A percentile compares a stretch with the other conserved stretches of the same genome.
These are phyloP conservation scores for Marcusenius ussheri DNA, from an alignment of 2,113 vertebrate species.

Conservation along the genomic window DNA sequence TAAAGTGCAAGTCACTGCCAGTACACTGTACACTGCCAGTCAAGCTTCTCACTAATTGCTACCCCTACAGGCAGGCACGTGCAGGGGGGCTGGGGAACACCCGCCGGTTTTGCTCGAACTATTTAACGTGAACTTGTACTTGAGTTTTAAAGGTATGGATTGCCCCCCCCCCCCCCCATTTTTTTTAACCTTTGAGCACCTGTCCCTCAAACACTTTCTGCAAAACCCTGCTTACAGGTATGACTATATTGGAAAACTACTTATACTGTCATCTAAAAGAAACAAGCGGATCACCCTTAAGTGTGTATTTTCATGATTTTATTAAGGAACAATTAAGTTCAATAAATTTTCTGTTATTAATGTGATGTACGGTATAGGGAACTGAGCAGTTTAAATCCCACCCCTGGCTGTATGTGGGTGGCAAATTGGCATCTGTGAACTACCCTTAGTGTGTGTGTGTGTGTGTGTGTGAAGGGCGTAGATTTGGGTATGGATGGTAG, in stretches of 20 bases:
- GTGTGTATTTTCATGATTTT: neutral
- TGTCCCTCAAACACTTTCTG: neutral
- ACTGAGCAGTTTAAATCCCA: neutral
- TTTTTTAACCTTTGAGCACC: neutral
- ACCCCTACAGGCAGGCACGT: neutral
- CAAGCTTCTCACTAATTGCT: neutral
- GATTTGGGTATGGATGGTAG: neutral
- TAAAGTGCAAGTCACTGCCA: neutral
- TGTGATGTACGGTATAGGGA: neutral
- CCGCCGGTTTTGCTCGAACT: neutral
- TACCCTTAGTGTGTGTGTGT: neutral
- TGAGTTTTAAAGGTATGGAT: neutral
- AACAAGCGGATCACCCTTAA: neutral
- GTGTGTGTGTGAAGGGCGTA: neutral
- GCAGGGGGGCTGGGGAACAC: neutral
- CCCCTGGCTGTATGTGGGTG: neutral
- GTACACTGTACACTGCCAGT: neutral
- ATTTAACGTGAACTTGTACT: neutral
- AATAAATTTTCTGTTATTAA: neutral
- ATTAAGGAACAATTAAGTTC: neutral
- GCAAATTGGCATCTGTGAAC: neutral
- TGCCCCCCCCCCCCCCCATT: neutral
- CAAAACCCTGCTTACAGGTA: neutral
- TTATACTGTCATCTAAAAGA: neutral
- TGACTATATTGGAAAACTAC: neutral